Evolutionary conservation across 2,113 vertebrate species (phyloP).

Genomic region (Heterotilapia buettikoferi): DNA sequence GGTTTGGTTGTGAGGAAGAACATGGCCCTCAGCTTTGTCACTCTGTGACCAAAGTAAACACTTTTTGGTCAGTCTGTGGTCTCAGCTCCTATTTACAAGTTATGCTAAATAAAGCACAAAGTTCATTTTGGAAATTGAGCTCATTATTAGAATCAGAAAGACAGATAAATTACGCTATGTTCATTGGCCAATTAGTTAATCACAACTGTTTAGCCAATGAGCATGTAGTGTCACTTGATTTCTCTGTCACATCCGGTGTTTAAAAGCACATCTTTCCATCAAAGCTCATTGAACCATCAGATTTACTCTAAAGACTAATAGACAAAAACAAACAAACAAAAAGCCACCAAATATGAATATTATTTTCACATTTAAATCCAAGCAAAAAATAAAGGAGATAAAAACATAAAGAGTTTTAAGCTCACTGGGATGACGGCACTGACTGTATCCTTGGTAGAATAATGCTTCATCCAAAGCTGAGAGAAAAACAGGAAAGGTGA

Average conservation of each 20-base stretch:
- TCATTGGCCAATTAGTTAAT: background rate
- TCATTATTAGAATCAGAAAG: background rate
- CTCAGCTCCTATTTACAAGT: background rate
- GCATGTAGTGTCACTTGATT: background rate
- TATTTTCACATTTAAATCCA: background rate
- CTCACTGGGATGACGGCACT: conserved; percentile 94
- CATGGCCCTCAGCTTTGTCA: background rate
- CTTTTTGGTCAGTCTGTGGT: background rate
- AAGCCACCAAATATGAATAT: background rate
- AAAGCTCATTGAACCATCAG: background rate
- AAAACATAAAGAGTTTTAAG: background rate
- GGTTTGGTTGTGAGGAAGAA: background rate
- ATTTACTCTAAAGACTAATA: background rate
- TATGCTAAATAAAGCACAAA: background rate
- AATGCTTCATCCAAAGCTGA: conserved; percentile 94
- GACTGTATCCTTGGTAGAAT: conserved; percentile 84
- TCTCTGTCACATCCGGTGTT: background rate
- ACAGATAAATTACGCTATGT: background rate
- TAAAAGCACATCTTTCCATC: background rate
- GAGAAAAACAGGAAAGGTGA: background rate
- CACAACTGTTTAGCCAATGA: background rate
- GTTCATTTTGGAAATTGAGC: background rate
- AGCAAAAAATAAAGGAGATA: background rate
- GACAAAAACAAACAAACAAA: background rate
- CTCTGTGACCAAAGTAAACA: background rate